Evolutionary conservation across 1,140 invertebrate genomes (phyloP).

Genomic region (Macrostomum lignano): DNA sequence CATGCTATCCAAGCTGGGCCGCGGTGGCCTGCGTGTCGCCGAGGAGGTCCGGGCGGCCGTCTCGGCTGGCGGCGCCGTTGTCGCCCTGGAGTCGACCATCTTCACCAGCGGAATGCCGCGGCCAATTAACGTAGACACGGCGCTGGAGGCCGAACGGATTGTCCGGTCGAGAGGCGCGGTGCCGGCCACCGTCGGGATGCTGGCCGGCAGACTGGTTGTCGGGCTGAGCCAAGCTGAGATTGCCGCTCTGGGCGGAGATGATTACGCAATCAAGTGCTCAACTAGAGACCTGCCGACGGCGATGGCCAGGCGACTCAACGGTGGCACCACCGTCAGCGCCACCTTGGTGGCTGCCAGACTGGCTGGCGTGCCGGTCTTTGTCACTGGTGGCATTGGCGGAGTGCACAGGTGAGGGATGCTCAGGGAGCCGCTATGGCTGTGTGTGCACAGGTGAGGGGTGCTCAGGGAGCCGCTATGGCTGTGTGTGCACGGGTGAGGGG

Average conservation of each 20-base stretch:
- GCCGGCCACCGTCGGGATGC: constrained; percentile 70
- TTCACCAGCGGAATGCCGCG: constrained; percentile 92
- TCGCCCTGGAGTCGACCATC: constrained; percentile 82
- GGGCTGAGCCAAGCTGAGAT: constrained; percentile 39
- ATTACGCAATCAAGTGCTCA: constrained; percentile 38
- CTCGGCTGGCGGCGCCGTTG: constrained; percentile 35
- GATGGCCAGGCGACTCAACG: constrained; percentile 30
- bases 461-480: too few relatives aligned
- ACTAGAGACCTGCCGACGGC: too few relatives aligned
- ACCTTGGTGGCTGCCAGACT: constrained; percentile 55
- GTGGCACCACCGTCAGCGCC: constrained; percentile 78
- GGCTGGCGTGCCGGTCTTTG: constrained; percentile 63
- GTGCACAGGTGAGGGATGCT: constrained; percentile 79
- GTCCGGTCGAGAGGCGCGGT: constrained; percentile 43
- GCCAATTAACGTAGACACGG: constrained; percentile 60
- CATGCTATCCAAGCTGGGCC: too few relatives aligned
- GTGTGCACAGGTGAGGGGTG: too few relatives aligned
- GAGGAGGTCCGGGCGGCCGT: too few relatives aligned
- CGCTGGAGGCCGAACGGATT: constrained; percentile 46
- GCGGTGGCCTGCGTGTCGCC: too few relatives aligned
- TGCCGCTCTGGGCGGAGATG: constrained; percentile 20
- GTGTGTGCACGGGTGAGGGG: too few relatives aligned
- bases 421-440: too few relatives aligned
- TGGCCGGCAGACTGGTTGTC: constrained; percentile 51
- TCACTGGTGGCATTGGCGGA: constrained; percentile 64